Conservation (phyloP, 1,140 invertebrate genomes). For the Bombus picipes region DNA sequence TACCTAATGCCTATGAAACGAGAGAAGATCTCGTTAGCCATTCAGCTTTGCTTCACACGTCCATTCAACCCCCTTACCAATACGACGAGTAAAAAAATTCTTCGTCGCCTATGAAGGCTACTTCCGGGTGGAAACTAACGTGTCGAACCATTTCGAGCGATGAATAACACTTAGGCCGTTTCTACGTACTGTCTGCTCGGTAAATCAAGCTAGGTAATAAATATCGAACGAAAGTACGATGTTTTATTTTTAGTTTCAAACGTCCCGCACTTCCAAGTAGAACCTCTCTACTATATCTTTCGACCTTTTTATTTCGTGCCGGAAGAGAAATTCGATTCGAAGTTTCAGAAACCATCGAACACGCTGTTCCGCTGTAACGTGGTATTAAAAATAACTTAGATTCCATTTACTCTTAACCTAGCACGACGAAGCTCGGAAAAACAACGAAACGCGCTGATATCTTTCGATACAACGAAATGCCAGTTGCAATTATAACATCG, state of each 20-base stretch:
- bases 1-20: slow-evolving; percentile 66
- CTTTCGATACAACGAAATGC: too few species aligned
- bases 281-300: too few species aligned
- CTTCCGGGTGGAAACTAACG: slow-evolving; percentile 72
- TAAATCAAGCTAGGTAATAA: background rate
- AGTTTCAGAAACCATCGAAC: too few species aligned
- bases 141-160: slow-evolving; percentile 62
- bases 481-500: fast-evolving
- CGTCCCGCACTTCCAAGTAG: too few species aligned
- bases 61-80: slow-evolving; percentile 69
- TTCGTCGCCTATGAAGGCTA: slow-evolving; percentile 54
- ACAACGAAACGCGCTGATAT: too few species aligned
- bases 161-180: slow-evolving; percentile 25
- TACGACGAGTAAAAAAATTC: slow-evolving; percentile 51
- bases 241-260: background rate
- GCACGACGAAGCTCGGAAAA: too few species aligned
- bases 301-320: too few species aligned
- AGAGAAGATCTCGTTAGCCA: slow-evolving; percentile 72
- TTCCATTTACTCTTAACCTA: too few species aligned
- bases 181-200: background rate
- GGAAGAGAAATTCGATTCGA: too few species aligned
- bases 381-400: too few species aligned
- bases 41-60: slow-evolving; percentile 62
- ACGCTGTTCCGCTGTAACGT: too few species aligned
- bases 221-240: background rate